These are phyloP conservation scores for Malacoraja senta DNA, from an alignment of 2,797 vertebrate species.

Conservation along the genomic window DNA sequence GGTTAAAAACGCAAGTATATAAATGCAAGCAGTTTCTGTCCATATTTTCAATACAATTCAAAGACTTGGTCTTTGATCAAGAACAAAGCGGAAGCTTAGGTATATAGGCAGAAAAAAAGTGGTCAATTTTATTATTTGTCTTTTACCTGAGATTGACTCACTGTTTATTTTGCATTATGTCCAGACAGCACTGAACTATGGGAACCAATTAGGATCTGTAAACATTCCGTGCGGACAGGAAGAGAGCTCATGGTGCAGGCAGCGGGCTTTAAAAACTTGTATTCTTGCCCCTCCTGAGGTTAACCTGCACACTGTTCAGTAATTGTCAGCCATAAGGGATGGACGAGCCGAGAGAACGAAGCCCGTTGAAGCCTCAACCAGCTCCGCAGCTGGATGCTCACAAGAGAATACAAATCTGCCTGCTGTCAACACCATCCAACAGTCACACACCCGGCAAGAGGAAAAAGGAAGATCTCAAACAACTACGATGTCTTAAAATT, in stretches of 20 bases:
- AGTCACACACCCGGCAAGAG: neutral
- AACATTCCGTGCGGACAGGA: slow-evolving; percentile 6
- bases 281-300: neutral
- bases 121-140: neutral
- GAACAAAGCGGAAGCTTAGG: neutral
- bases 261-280: neutral
- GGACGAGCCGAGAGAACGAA: too few species aligned
- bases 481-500: too few species aligned
- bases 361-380: neutral
- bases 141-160: neutral
- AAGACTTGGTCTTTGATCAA: neutral
- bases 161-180: neutral
- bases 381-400: neutral
- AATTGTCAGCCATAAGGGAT: neutral
- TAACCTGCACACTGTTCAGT: neutral
- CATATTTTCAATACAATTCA: neutral
- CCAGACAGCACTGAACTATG: slow-evolving; percentile 8
- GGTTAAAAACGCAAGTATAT: neutral
- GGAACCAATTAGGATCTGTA: slow-evolving; percentile 6
- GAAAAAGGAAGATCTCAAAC: neutral
- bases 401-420: neutral
- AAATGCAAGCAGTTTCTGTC: neutral
- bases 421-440: neutral
- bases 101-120: neutral
- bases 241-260: neutral